phyloP scores from a whole-genome alignment of 2,888 invertebrate genomes.

The Blastobasis adustella region DNA sequence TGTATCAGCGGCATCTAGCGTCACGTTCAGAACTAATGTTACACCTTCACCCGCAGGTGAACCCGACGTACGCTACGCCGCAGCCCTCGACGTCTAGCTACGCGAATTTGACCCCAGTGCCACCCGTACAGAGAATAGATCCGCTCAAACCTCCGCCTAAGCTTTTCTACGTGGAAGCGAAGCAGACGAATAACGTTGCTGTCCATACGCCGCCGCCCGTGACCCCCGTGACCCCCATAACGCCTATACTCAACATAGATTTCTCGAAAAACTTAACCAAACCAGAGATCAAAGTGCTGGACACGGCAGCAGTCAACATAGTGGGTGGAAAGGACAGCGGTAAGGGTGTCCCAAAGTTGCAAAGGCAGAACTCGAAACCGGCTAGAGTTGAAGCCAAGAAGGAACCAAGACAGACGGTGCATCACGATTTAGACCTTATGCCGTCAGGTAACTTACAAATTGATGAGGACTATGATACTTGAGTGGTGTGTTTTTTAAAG shows the following conservation, averaged over 20 bases:
- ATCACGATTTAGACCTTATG: constrained; percentile 48
- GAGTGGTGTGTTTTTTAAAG: constrained; percentile 24
- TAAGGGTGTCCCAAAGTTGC: constrained; percentile 25
- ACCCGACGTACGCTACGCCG: constrained; percentile 54
- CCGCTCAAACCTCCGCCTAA: constrained; percentile 29
- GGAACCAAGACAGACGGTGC: constrained; percentile 21
- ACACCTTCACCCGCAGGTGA: constrained; percentile 16
- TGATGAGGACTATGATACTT: constrained; percentile 73
- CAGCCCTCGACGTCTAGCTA: constrained; percentile 59
- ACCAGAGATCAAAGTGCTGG: constrained; percentile 60
- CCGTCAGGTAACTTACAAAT: constrained; percentile 63
- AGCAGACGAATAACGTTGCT: constrained; percentile 18
- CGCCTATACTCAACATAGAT: constrained; percentile 61
- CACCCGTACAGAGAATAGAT: constrained; percentile 33
- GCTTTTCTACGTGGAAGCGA: constrained; percentile 24
- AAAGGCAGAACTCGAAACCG: constrained; percentile 47
- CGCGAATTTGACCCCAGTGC: constrained; percentile 30
- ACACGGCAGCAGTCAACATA: constrained; percentile 32
- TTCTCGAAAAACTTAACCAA: constrained; percentile 51
- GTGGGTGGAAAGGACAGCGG: constrained; percentile 34
- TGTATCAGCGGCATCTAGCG: too few species aligned
- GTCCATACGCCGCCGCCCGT: constrained; percentile 20
- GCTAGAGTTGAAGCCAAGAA: constrained; percentile 40
- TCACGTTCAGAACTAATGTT: too few species aligned
- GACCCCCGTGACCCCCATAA: constrained; percentile 30